Evolutionary conservation across 1,140 invertebrate genomes (phyloP).

Genomic region (Triops cancriformis): DNA sequence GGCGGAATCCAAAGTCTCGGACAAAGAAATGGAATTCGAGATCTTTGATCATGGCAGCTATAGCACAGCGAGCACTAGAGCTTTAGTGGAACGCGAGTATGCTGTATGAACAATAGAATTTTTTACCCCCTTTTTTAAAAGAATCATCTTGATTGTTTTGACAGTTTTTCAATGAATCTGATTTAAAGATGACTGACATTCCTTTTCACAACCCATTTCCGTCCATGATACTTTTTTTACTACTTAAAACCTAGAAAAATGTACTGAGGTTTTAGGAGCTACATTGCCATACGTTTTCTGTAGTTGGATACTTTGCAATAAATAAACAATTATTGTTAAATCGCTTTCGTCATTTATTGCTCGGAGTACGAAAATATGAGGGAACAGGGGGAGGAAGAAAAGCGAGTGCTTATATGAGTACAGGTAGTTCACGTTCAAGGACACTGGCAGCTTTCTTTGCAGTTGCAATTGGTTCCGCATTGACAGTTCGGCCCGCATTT

Average conservation of each 20-base stretch:
- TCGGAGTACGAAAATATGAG: no score
- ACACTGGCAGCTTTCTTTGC: not conserved
- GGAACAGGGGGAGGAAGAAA: not conserved
- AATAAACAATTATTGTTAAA: not conserved
- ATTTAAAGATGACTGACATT: not conserved
- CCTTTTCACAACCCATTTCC: not conserved
- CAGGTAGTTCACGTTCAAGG: not conserved
- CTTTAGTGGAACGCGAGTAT: not conserved
- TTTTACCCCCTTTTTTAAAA: not conserved
- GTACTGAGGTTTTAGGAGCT: not conserved
- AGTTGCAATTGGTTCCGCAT: not conserved
- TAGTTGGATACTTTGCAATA: not conserved
- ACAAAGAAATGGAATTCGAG: constrained; percentile 22
- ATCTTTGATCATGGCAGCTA: constrained; percentile 21
- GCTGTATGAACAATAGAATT: not conserved
- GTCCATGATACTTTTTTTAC: not conserved
- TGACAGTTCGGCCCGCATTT: not conserved
- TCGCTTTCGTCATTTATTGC: not conserved
- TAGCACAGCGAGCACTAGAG: not conserved
- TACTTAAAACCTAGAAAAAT: not conserved
- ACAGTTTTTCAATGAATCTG: not conserved
- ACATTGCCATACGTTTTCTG: not conserved
- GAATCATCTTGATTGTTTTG: not conserved
- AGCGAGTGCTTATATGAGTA: not conserved
- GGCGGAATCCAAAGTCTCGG: not conserved